These are phyloP conservation scores for Rhingia rostrata DNA, from an alignment of 2,888 invertebrate species.

Conservation along the genomic window DNA sequence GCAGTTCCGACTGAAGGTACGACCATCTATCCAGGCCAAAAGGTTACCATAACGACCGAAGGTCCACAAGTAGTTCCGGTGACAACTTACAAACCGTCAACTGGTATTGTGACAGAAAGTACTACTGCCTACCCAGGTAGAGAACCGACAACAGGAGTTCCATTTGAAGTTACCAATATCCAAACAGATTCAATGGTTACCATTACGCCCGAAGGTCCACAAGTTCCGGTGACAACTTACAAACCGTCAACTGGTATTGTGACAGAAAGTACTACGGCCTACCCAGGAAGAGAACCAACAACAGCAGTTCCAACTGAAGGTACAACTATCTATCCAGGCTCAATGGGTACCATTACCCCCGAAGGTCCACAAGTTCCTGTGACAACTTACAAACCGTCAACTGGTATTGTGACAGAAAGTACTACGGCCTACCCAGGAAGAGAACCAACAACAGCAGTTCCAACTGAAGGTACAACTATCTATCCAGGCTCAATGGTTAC, in stretches of 20 bases:
- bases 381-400: not conserved
- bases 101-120: not conserved
- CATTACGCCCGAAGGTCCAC: not conserved
- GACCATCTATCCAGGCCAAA: not conserved
- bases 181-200: not conserved
- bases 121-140: not conserved
- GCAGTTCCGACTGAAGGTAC: not conserved
- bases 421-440: not conserved
- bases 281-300: not conserved
- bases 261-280: not conserved
- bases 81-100: not conserved
- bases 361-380: not conserved
- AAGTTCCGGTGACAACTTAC: constrained; percentile 1
- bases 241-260: not conserved
- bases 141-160: constrained; percentile 3
- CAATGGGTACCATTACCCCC: not conserved
- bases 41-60: not conserved
- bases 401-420: not conserved
- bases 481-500: constrained; percentile 1
- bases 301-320: not conserved
- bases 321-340: not conserved
- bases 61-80: not conserved
- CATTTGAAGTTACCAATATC: not conserved
- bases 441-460: not conserved
- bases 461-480: not conserved